These are phyloP conservation scores for Epistrophella euchroma DNA, from an alignment of 2,888 invertebrate species.

Conservation along the genomic window DNA sequence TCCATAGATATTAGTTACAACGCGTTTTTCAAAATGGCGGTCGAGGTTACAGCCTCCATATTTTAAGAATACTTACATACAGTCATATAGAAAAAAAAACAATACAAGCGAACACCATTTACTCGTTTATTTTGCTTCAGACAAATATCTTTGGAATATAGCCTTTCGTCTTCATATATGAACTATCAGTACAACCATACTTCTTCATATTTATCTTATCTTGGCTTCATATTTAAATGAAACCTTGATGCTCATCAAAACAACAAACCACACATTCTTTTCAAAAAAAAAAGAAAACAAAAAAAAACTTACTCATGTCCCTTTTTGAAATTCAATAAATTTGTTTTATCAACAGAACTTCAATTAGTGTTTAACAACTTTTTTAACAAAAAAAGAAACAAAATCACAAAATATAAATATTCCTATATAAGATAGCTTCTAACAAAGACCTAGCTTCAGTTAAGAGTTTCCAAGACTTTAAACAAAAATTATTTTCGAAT, in stretches of 20 bases:
- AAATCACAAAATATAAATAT: neutral
- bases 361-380: slow-evolving; percentile 69
- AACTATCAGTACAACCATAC: too few relatives aligned
- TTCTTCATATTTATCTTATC: slow-evolving; percentile 3
- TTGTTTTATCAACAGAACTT: slow-evolving; percentile 51
- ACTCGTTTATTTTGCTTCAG: too few relatives aligned
- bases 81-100: too few relatives aligned
- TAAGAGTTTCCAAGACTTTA: neutral
- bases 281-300: neutral
- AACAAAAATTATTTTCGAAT: neutral
- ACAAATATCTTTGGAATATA: too few relatives aligned
- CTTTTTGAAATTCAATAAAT: neutral
- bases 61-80: too few relatives aligned
- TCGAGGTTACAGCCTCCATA: too few relatives aligned
- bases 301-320: slow-evolving; percentile 7
- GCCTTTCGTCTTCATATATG: too few relatives aligned
- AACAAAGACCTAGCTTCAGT: slow-evolving; percentile 22
- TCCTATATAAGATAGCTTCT: slow-evolving; percentile 51
- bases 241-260: neutral
- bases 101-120: too few relatives aligned
- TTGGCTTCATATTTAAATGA: neutral
- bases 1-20: too few relatives aligned
- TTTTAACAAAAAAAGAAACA: neutral
- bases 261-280: neutral
- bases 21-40: too few relatives aligned